Percentiles rank a stretch among this genome's conserved stretches.
Conservation (phyloP, 2,113 vertebrate species). For the Paradoxurus hermaphroditus region DNA sequence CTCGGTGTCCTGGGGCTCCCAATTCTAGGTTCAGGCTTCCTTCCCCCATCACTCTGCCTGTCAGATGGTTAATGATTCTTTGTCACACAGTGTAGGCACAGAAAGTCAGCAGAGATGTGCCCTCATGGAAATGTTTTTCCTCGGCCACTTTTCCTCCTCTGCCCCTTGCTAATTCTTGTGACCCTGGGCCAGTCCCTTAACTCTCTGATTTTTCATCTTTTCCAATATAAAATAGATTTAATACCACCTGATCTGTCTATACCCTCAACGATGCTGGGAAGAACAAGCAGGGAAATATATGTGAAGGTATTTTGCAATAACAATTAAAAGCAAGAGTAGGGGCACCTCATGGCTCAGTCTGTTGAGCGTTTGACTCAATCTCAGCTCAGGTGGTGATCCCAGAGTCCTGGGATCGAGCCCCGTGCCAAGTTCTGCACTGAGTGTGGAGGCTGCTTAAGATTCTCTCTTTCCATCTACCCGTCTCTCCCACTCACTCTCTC, state of each 20-base stretch:
- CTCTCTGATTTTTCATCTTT: not conserved
- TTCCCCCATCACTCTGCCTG: not conserved
- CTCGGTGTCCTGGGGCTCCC: not conserved
- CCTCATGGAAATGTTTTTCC: not conserved
- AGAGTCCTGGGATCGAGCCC: too few relatives aligned
- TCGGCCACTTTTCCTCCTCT: not conserved
- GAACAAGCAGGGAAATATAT: not conserved
- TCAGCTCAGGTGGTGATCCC: too few relatives aligned
- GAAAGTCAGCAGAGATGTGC: not conserved
- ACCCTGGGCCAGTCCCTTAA: not conserved
- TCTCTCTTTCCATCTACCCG: too few relatives aligned
- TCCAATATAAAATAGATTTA: not conserved
- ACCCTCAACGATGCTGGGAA: not conserved
- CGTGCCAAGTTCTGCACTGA: too few relatives aligned
- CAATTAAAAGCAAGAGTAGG: not conserved
- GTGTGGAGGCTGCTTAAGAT: too few relatives aligned
- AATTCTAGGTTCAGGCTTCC: not conserved
- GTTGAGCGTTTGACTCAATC: too few relatives aligned
- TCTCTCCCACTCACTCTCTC: too few relatives aligned
- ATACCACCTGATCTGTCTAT: not conserved
- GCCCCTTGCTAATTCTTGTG: not conserved
- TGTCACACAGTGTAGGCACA: not conserved
- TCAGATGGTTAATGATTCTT: not conserved
- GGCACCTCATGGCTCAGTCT: too few relatives aligned
- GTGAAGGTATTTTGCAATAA: not conserved